phyloP scores from a whole-genome alignment of 2,113 vertebrate genomes.

The Jaculus jaculus region DNA sequence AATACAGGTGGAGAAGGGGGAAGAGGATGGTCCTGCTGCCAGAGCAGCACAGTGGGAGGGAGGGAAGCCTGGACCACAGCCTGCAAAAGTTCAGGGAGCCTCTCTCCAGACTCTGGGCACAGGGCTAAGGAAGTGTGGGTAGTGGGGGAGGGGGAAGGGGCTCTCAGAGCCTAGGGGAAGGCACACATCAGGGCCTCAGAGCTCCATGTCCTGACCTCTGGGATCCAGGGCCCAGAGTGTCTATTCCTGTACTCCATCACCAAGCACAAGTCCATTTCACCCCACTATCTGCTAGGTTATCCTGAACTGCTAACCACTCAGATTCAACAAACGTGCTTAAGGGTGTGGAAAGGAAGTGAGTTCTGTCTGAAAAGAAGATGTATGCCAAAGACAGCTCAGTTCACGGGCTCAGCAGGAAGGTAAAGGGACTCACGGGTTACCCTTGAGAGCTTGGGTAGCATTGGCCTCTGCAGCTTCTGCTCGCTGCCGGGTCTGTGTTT shows the following conservation, averaged over 20 bases:
- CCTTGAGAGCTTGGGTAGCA: background rate
- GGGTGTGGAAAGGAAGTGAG: background rate
- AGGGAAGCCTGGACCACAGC: background rate
- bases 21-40: background rate
- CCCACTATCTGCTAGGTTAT: rapidly evolving
- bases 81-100: too few relatives aligned
- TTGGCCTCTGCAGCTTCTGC: background rate
- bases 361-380: background rate
- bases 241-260: too few relatives aligned
- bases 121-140: too few relatives aligned
- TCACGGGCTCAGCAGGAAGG: background rate
- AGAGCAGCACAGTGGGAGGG: background rate
- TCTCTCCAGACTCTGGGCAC: background rate
- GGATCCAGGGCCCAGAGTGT: background rate
- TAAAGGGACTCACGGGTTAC: background rate
- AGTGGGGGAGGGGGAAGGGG: background rate
- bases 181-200: background rate
- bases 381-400: background rate
- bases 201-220: background rate
- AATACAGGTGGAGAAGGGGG: too few relatives aligned
- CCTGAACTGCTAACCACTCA: background rate
- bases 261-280: background rate
- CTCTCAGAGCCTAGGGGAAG: background rate
- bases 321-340: background rate
- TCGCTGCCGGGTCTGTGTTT: background rate